Base-by-base conservation (phyloP, 2,113 vertebrate genomes). In the Axis porcinus region DNA sequence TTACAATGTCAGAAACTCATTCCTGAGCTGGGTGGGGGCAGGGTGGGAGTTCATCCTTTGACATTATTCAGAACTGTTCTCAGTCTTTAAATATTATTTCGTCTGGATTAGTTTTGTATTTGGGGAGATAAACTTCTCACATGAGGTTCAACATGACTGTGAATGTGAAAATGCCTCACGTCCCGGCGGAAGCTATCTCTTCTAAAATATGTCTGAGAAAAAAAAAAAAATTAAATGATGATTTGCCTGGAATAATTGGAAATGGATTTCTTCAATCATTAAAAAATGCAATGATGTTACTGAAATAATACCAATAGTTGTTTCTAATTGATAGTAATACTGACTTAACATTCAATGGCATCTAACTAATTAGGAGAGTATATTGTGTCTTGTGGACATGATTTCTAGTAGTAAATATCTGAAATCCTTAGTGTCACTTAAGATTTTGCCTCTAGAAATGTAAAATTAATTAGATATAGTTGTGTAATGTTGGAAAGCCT, bases 401-500 rank as follows among this genome's bases (percentile, higher is more conserved):
- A 50, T 23, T 91, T 57, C 57, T 58, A 76, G 12, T 12, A 36
- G 14, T 7, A 2, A 8, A 15, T 17, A 33, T 60, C 50, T 28
- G 47, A 89, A 82, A 70, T 17, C 28, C 62, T 50, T 82, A 94
- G 21, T 89, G 93, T 81, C 86, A 89, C 28, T 91, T 89, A 92
- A 47, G 85, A 36, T 60, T 79, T 60, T 60, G 57, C 25, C 43
- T 62, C 6, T 40, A 87, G 64, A 84, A 92, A 90, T 43, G 50
- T 11, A 57, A 82, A 78, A 83, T 79, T 33, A 90, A 57, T 62
- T 7, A 33, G 17, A 50, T 74, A n/a, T 47, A n/a, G 86, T 70
- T 89, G 50, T 19, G 10, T 85, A 47, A 84, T n/a, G 3, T 57
- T 76, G 40, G 70, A 27, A 76, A 76, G 40, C 12, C 70, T 43